Base-by-base conservation (phyloP, 1,140 invertebrate species). In the Cephus cinctus region DNA sequence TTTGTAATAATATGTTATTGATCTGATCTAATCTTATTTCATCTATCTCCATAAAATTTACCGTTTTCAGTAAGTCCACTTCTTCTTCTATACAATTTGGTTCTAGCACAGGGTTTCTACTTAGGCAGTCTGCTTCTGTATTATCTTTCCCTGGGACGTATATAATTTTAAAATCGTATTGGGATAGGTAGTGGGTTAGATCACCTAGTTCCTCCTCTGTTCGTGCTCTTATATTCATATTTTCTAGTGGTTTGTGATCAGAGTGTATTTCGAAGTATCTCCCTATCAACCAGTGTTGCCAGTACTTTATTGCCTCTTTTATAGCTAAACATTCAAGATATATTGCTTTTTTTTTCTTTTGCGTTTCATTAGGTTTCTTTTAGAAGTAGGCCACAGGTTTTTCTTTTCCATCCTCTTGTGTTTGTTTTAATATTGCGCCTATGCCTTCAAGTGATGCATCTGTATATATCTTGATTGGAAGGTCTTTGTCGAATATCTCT, bases 331-430 rank as follows among this genome's bases (percentile, higher is more conserved):
- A 56, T 45, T 56, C 54, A 9, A 43, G n/a, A 16, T 36, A 36
- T 36, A 36, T 36, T 12, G 34, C 34, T 9, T 43, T 43, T 43
- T 43, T 43, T 14, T 42, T 54, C 52, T 74, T 67, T 57, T 64
- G 52, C 15, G 21, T 35, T 54, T 54, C 44, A 43, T 56, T 66
- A 31, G 65, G 45, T 49, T 67, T 57, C 40, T 65, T 65, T 27
- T 67, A 59, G 48, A 71, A 67, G n/a, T 44, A 21, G 12, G 30
- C 43, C 12, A 44, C 43, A 6, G 43, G 43, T 16, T 44, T 44
- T 15, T 50, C 30, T 35, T 43, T 34, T 35, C 30, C 21, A 20
- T 50, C 34, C 6, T 42, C 11, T 42, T 25, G 25, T 42, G 11
- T 15, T 21, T 32, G 32, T 45, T 32, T 45, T 15, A 45, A 35